Evolutionary conservation across 2,797 vertebrate species (phyloP).

Genomic region (Carcharodon carcharias): DNA sequence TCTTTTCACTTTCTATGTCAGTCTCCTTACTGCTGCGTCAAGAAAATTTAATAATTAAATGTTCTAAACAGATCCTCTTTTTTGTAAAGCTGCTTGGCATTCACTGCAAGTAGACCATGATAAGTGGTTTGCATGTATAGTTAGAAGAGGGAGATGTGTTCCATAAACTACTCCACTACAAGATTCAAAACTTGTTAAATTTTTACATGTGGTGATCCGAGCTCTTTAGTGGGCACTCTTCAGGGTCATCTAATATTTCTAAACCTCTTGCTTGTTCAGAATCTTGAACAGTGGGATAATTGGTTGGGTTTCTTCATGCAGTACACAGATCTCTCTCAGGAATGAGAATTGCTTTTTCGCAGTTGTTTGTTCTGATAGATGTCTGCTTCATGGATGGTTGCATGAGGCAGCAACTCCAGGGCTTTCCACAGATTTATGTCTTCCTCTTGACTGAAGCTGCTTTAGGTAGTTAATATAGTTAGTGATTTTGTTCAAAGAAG

Average conservation of each 20-base stretch:
- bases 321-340: not conserved
- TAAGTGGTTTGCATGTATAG: not conserved
- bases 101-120: not conserved
- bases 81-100: not conserved
- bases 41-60: not conserved
- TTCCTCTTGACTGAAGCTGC: constrained; percentile 7
- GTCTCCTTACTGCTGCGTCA: not conserved
- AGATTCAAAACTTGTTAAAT: not conserved
- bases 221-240: not conserved
- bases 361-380: constrained; percentile 13
- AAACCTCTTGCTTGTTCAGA: not conserved
- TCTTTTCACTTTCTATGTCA: not conserved
- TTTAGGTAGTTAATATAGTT: not conserved
- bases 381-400: not conserved
- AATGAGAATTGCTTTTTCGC: not conserved
- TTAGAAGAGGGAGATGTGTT: not conserved
- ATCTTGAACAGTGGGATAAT: not conserved
- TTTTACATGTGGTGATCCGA: not conserved
- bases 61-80: not conserved
- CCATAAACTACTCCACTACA: not conserved
- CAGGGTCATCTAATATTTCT: not conserved
- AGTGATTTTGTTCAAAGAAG: constrained; percentile 12
- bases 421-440: constrained; percentile 23
- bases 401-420: not conserved
- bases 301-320: not conserved